Evolutionary conservation across 2,113 vertebrate species (phyloP), one percentile per base, ranked within the genome.

Genomic region (Anoplopoma fimbria): DNA sequence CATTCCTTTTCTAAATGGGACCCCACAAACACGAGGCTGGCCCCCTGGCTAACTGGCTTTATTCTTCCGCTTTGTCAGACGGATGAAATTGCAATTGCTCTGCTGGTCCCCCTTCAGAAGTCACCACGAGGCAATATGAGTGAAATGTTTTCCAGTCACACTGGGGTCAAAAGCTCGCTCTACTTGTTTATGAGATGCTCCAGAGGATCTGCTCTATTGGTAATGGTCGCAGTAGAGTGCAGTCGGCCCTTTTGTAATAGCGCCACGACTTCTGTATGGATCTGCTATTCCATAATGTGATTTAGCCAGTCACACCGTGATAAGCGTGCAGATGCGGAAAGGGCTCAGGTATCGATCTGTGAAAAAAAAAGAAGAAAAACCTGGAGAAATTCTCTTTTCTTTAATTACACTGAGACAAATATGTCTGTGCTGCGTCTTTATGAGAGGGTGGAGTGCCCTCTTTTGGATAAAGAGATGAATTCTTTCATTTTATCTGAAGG

Each of bases 1-100:
- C 84, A 80, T 90, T 84, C 89, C 25, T 89, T 84, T 77, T 84
- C 73, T 76, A 84, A 89, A 88, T 75, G 71, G 63, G 57, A 64
- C 51, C 70, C 82, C 2, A 51, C 82, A 82, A 72, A 85, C 76
- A 40, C 49, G 29, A 60, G 27, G 29, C 75, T 33, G 57, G 62
- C 85, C 81, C 81, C 42, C 42, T 40, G 71, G 77, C 79, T 88
- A 83, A 86, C 75, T 77, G 71, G 49, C 36, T 82, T 87, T 87
- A 76, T 86, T 85, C 81, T 75, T 55, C 58, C 55, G 60, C 75
- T 73, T 81, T 79, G 79, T 83, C 82, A 70, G 55, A 87, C 81
- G 63, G 83, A 87, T 88, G 75, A 79, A 83, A 90, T 76, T 80
- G 63, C 67, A 67, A 70, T 51, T 75, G 74, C 61, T 82, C 65